Percentiles rank a stretch among this genome's conserved stretches.
Evolutionary conservation across 2,113 vertebrate genomes (phyloP).

Genomic region (Lagopus muta): DNA sequence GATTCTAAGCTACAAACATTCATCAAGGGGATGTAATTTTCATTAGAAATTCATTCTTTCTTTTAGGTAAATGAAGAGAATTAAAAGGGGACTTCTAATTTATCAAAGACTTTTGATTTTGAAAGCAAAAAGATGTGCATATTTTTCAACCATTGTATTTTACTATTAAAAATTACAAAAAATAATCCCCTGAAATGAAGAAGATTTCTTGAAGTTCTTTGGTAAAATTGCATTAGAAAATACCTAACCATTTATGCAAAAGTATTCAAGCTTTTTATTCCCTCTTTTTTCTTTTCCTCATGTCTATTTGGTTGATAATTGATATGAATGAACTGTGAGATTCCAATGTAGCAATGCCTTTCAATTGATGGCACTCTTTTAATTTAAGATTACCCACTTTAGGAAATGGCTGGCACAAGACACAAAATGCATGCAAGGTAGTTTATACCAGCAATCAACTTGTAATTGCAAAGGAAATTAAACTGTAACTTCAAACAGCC

Average conservation of each 20-base stretch:
- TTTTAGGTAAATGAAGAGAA: not conserved
- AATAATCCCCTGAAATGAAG: not conserved
- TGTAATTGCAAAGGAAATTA: slow-evolving; percentile 79
- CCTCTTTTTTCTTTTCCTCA: not conserved
- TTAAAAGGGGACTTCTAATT: not conserved
- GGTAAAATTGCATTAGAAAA: not conserved
- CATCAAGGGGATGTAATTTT: not conserved
- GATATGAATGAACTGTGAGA: slow-evolving; percentile 38
- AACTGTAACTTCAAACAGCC: slow-evolving; percentile 67
- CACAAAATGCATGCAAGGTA: slow-evolving; percentile 46
- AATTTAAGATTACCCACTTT: slow-evolving; percentile 74
- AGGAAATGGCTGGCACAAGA: slow-evolving; percentile 62
- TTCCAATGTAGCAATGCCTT: slow-evolving; percentile 10
- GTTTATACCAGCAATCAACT: slow-evolving; percentile 75
- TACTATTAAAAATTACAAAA: not conserved
- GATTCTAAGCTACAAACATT: not conserved
- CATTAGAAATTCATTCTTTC: not conserved
- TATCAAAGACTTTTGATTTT: not conserved
- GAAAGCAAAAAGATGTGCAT: not conserved
- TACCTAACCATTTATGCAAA: slow-evolving; percentile 34
- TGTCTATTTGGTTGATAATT: slow-evolving; percentile 48
- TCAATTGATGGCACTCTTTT: slow-evolving; percentile 63
- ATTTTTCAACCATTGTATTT: not conserved
- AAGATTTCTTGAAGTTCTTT: slow-evolving; percentile 30
- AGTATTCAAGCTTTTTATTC: not conserved